phyloP scores from a whole-genome alignment of 2,888 invertebrate genomes.

The Erebia aethiops region DNA sequence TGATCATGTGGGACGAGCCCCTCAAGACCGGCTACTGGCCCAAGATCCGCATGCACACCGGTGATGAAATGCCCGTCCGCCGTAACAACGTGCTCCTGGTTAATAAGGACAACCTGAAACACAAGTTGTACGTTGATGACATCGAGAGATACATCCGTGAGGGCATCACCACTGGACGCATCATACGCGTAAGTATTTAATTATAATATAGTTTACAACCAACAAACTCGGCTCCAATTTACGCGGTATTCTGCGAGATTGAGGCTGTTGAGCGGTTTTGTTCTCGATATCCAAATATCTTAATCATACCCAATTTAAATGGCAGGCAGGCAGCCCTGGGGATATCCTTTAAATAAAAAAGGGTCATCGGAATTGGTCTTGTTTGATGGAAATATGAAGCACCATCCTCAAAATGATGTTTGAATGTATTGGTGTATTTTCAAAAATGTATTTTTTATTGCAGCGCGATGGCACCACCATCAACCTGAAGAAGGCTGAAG shows the following conservation, averaged over 20 bases:
- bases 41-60: slow-evolving; percentile 81
- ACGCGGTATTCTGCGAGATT: neutral
- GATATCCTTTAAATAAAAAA: neutral
- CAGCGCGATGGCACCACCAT: slow-evolving; percentile 83
- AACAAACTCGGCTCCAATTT: neutral
- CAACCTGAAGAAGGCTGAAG: slow-evolving; percentile 85
- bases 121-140: slow-evolving; percentile 62
- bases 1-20: slow-evolving; percentile 71
- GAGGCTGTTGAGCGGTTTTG: too few species aligned
- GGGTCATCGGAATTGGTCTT: neutral
- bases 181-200: slow-evolving; percentile 63
- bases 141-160: slow-evolving; percentile 80
- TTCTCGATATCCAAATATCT: too few species aligned
- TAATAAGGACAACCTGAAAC: slow-evolving; percentile 57
- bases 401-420: neutral
- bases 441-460: slow-evolving; percentile 29
- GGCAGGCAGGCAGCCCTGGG: too few species aligned
- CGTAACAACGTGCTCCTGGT: slow-evolving; percentile 65
- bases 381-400: neutral
- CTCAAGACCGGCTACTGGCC: slow-evolving; percentile 83
- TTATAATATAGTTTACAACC: neutral
- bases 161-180: slow-evolving; percentile 66
- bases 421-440: neutral
- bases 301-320: too few species aligned
- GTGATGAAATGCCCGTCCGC: slow-evolving; percentile 82